These are phyloP conservation scores for Macrostomum lignano DNA, from an alignment of 1,140 invertebrate species.

Conservation along the genomic window DNA sequence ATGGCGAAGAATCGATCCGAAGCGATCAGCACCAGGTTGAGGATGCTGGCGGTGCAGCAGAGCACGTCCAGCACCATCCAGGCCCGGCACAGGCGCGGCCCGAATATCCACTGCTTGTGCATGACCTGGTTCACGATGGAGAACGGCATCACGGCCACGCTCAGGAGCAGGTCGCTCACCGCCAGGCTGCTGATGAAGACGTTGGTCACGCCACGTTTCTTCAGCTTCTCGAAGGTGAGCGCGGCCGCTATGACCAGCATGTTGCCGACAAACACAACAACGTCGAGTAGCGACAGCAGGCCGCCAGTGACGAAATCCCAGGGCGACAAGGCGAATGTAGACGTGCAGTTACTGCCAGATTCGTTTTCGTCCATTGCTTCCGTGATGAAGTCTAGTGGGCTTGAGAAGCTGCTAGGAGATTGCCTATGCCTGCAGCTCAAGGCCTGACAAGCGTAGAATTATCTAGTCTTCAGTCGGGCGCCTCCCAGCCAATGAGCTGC, in stretches of 20 bases:
- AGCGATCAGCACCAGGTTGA: slow-evolving; percentile 27
- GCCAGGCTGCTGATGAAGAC: slow-evolving; percentile 74
- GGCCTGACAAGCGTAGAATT: too few relatives aligned
- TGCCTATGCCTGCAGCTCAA: too few relatives aligned
- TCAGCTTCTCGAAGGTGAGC: slow-evolving; percentile 49
- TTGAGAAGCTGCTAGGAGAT: too few relatives aligned
- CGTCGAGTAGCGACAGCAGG: too few relatives aligned
- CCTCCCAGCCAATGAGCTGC: too few relatives aligned
- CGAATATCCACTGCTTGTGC: slow-evolving; percentile 22
- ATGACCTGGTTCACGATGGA: slow-evolving; percentile 14
- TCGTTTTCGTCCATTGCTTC: too few relatives aligned
- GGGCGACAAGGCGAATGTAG: too few relatives aligned
- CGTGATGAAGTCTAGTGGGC: too few relatives aligned
- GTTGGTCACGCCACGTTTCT: slow-evolving; percentile 62
- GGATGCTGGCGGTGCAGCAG: slow-evolving; percentile 27
- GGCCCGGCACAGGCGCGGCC: slow-evolving; percentile 17
- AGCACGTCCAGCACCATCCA: slow-evolving; percentile 29
- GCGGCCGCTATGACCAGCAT: slow-evolving; percentile 55
- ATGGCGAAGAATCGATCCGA: slow-evolving; percentile 29
- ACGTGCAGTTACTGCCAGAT: too few relatives aligned
- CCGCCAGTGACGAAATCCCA: too few relatives aligned
- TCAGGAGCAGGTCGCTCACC: slow-evolving; percentile 49
- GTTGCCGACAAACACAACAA: slow-evolving; percentile 54
- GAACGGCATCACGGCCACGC: slow-evolving; percentile 26
- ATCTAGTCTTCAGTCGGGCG: too few relatives aligned